Evolutionary conservation across 2,113 vertebrate species (phyloP), one percentile per base, ranked within the genome.

Genomic region (Caretta caretta): DNA sequence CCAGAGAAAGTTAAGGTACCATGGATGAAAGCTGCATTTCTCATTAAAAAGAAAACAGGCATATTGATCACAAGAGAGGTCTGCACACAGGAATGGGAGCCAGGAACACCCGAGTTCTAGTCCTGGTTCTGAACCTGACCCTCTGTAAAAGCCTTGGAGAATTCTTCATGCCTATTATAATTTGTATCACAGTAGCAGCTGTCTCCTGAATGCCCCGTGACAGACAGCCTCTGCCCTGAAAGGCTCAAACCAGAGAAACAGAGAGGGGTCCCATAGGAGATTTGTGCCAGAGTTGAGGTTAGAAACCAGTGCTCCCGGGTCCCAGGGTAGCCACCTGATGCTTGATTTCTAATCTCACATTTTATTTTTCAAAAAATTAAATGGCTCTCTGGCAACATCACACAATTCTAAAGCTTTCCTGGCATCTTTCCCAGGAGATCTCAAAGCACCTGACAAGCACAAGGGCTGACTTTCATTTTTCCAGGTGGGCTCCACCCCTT

Each of bases 171-270:
- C 9, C 65, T 38, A 4, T 69, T n/a, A 38, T 35, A 35, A 65
- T 65, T 65, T 65, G 29, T n/a, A 65, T 69, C 27, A n/a, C 16
- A n/a, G 1, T 2, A 27, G 1, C 80, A 56, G 6, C 50, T 5
- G 29, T 85, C 27, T n/a, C 48, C 16, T 27, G 27, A 42, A 46
- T 49, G 20, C 89, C 14, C 0, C 72, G 4, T 8, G 25, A 80
- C 9, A 86, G 5, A 5, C 5, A 65, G 8, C 13, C 10, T 10
- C 46, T 50, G 49, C 49, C 1, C 0, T 0, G 1, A 5, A 83
- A 54, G 46, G 42, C 27, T 87, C 49, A 46, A 50, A 14, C 46
- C 42, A 78, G 2, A 56, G 19, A 78, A 12, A 27, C 22, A 85
- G 29, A 92, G 62, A 65, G 4, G 20, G 50, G 35, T 50, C 25